A percentile compares a stretch with the other conserved stretches of the same genome.
Conservation (phyloP, 2,113 vertebrate species). For the Gnathonemus echidnorhynchus region DNA sequence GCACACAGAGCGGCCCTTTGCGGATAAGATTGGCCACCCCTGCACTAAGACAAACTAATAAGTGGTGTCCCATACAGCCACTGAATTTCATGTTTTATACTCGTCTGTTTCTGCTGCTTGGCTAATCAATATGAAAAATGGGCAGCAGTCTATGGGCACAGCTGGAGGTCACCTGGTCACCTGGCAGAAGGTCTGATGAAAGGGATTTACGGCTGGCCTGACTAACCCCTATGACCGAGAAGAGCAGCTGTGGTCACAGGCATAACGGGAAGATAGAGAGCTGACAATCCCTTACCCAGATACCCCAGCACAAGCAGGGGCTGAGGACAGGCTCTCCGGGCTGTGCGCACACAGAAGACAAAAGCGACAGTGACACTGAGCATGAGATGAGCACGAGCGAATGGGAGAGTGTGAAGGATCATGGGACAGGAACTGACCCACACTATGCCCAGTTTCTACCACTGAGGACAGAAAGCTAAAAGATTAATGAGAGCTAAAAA, state of each 20-base stretch:
- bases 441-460: not conserved
- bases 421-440: not conserved
- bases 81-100: not conserved
- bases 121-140: not conserved
- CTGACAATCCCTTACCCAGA: conserved; percentile 61
- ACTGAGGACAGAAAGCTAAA: not conserved
- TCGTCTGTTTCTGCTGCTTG: not conserved
- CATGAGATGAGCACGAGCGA: conserved; percentile 31
- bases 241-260: conserved; percentile 10
- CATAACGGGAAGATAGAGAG: not conserved
- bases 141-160: not conserved
- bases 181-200: not conserved
- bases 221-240: not conserved
- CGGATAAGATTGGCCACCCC: no score
- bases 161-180: not conserved
- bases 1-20: no score
- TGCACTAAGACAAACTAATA: not conserved
- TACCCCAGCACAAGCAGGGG: conserved; percentile 66
- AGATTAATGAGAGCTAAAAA: not conserved
- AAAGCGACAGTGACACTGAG: conserved; percentile 41
- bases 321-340: conserved; percentile 62
- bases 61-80: not conserved
- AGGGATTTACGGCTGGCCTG: not conserved
- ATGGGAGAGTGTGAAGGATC: not conserved
- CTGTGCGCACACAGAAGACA: conserved; percentile 39